A percentile compares a stretch with the other conserved stretches of the same genome.
phyloP scores from a whole-genome alignment of 2,113 vertebrate species.

The Limnothrissa miodon region DNA sequence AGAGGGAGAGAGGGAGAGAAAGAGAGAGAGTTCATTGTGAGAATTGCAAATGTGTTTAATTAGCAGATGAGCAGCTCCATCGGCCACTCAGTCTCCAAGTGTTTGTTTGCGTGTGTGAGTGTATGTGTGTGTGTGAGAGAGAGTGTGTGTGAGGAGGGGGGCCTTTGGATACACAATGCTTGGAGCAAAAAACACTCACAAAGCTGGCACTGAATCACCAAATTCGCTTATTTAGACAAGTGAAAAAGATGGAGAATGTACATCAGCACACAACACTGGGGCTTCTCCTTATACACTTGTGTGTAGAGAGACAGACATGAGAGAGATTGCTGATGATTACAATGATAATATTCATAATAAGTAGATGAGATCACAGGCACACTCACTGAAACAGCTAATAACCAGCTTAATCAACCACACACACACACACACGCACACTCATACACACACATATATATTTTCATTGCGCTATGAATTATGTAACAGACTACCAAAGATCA shows the following conservation, averaged over 20 bases:
- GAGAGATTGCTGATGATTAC: neutral
- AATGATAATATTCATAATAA: neutral
- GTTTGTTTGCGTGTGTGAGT: too few relatives aligned
- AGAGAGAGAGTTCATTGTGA: constrained; percentile 2
- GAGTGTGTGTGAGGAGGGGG: neutral
- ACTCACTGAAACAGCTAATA: neutral
- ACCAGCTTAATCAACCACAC: neutral
- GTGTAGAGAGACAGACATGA: neutral
- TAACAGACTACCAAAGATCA: neutral
- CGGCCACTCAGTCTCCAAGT: neutral
- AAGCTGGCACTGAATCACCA: neutral
- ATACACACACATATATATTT: neutral
- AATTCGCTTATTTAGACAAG: neutral
- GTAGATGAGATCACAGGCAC: neutral
- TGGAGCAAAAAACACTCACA: neutral
- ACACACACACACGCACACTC: neutral
- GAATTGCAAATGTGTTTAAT: constrained; percentile 21
- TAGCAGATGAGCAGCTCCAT: neutral
- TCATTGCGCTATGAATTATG: neutral
- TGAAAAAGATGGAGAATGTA: neutral
- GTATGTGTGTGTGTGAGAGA: too few relatives aligned
- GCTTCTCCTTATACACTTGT: neutral
- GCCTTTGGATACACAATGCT: neutral
- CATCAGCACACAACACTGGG: too few relatives aligned
- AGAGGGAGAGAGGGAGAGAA: neutral